Conservation (phyloP, 92 coral and sea anemone species). For the Palythoa caribaeorum region DNA sequence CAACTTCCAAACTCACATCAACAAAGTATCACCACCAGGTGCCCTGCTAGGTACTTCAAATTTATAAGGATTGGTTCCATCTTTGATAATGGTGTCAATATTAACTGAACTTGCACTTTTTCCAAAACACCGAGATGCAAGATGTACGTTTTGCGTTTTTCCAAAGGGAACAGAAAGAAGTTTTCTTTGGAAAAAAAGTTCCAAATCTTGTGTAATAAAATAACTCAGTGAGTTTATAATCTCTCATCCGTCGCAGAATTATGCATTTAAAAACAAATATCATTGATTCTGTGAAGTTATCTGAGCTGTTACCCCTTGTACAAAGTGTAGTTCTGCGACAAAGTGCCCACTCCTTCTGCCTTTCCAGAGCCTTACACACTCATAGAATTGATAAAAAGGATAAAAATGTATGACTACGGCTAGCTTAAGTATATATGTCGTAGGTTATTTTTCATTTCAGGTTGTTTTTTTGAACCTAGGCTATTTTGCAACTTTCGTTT, state of each 20-base stretch:
- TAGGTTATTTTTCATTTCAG: too few species aligned
- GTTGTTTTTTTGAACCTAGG: too few species aligned
- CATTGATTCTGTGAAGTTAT: neutral
- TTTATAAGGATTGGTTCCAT: slow-evolving; percentile 25
- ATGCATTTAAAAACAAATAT: slow-evolving; percentile 3
- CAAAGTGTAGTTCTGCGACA: neutral
- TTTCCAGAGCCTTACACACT: neutral
- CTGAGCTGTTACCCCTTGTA: neutral
- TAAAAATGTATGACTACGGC: too few species aligned
- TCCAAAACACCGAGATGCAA: slow-evolving; percentile 63
- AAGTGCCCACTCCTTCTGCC: slow-evolving; percentile 66
- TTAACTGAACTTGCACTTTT: slow-evolving; percentile 55
- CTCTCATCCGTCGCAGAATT: neutral
- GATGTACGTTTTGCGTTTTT: slow-evolving; percentile 51
- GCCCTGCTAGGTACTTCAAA: slow-evolving; percentile 57
- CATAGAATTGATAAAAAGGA: too few species aligned
- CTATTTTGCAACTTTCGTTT: too few species aligned
- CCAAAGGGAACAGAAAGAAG: neutral
- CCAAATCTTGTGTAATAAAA: neutral
- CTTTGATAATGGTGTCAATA: slow-evolving; percentile 40
- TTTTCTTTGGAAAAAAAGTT: neutral
- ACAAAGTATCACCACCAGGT: slow-evolving; percentile 31
- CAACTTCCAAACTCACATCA: slow-evolving; percentile 48
- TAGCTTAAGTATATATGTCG: too few species aligned
- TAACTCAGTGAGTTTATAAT: neutral